Base-by-base conservation (phyloP, 2,113 vertebrate genomes). In the Oncorhynchus nerka region DNA sequence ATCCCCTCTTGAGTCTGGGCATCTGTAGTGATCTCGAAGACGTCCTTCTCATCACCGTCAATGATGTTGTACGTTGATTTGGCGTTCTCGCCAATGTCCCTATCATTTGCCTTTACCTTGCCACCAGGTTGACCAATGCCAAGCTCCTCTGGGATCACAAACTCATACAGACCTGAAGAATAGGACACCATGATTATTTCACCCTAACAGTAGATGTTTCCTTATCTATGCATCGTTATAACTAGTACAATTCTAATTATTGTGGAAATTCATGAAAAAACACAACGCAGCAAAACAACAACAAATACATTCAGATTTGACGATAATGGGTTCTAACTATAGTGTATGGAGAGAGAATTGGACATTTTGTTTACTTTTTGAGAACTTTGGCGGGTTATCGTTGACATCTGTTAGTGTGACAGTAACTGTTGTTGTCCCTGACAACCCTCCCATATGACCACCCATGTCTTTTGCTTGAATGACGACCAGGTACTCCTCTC, bases 391-490 rank as follows among this genome's bases (percentile, higher is more conserved):
- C 57, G 97, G 97, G 89, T 98, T 99, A 92, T 99, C 98, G 57
- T 99, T 99, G 74, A 99, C 95, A 79, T 99, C 98, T 0, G 95
- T 97, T 19, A 99, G 94, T 0, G 94, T 98, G 82, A 99, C 94
- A 3, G 97, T 99, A 75, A 99, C 95, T 0, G 98, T 98, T 0
- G 97, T 99, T 0, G 98, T 99, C 81, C 97, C 97, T 48, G 97
- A 99, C 72, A 99, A 90, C 75, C 98, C 98, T 0, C 98, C 98
- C 87, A 98, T 98, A 81, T 99, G 98, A 81, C 98, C 98, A 71
- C 98, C 98, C 98, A 99, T 99, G 89, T 99, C 98, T 90, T 99
- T 99, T 75, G 97, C 98, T 91, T 99, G 98, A 78, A 99, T 99
- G 79, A 99, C 97, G 9, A 99, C 97, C 79, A 96, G 93, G 83